Evolutionary conservation across 2,888 invertebrate species (phyloP).

Genomic region (Drosophila algonquin): DNA sequence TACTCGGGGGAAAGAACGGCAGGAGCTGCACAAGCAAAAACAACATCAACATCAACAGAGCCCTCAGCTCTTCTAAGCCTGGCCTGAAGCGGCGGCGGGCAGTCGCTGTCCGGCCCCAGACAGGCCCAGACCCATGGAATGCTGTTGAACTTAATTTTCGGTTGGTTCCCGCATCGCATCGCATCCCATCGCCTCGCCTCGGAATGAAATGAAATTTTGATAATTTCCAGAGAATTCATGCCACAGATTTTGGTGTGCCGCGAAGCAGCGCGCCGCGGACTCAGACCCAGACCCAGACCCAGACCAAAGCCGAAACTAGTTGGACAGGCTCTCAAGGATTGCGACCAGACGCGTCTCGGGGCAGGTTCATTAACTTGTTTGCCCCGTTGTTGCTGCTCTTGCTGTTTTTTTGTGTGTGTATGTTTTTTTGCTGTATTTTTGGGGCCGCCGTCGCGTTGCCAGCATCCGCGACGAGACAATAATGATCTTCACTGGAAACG

Average conservation of each 20-base stretch:
- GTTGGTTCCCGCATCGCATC: constrained; percentile 23
- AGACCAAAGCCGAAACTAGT: constrained; percentile 61
- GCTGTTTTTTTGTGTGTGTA: constrained; percentile 8
- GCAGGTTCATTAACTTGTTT: constrained; percentile 78
- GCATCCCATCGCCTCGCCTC: neutral
- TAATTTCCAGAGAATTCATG: constrained; percentile 77
- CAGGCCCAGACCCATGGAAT: constrained; percentile 59
- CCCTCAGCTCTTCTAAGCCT: constrained; percentile 36
- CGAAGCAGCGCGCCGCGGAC: constrained; percentile 22
- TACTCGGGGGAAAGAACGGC: constrained; percentile 47
- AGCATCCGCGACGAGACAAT: constrained; percentile 73
- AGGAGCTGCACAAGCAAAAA: constrained; percentile 15
- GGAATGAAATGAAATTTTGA: constrained; percentile 75
- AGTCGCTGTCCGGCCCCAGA: constrained; percentile 24
- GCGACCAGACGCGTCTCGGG: constrained; percentile 44
- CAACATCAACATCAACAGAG: neutral
- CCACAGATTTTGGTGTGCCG: constrained; percentile 67
- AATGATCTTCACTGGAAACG: constrained; percentile 74
- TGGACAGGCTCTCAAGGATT: constrained; percentile 71
- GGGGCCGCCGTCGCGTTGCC: constrained; percentile 36
- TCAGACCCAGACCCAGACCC: constrained; percentile 26
- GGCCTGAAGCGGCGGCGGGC: constrained; percentile 1
- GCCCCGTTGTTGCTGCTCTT: constrained; percentile 22
- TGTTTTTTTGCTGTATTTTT: constrained; percentile 36
- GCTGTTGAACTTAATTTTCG: constrained; percentile 72